Evolutionary conservation across 2,888 invertebrate genomes (phyloP).

Genomic region (Troglohyphantes excavatus): DNA sequence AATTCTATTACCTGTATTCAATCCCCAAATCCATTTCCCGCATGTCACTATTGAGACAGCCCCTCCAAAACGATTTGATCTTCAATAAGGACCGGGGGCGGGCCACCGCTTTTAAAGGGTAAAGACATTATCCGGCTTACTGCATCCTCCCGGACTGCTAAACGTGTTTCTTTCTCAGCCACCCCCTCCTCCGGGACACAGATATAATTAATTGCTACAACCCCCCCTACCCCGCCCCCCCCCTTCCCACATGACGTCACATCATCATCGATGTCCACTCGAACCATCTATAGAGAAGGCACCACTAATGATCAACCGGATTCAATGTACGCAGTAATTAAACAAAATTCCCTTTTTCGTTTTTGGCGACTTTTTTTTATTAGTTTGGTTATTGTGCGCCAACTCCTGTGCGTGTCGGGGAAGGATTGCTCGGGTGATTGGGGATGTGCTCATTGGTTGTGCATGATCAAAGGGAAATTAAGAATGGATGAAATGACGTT

Average conservation of each 20-base stretch:
- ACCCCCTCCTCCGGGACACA: conserved; percentile 39
- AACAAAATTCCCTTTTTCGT: conserved; percentile 26
- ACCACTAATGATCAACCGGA: conserved; percentile 52
- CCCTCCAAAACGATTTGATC: conserved; percentile 24
- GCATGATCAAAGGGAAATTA: conserved; percentile 13
- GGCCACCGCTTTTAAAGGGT: conserved; percentile 43
- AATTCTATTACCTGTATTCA: background rate
- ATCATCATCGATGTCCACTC: conserved; percentile 55
- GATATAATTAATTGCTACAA: conserved; percentile 64
- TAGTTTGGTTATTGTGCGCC: background rate
- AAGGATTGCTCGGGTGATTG: background rate
- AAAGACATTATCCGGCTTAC: conserved; percentile 58
- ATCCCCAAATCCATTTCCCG: background rate
- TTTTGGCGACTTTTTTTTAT: background rate
- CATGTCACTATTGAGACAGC: background rate
- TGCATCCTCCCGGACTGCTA: conserved; percentile 17
- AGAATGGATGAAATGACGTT: conserved; percentile 8
- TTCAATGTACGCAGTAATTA: conserved; percentile 44
- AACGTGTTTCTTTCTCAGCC: conserved; percentile 55
- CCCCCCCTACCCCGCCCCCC: conserved; percentile 8
- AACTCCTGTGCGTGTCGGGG: background rate
- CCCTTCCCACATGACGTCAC: conserved; percentile 47
- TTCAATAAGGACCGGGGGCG: background rate
- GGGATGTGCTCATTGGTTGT: conserved; percentile 6
- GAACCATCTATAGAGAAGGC: conserved; percentile 6